These are phyloP conservation scores for Lutjanus campechanus DNA, from an alignment of 2,797 vertebrate genomes.

Conservation along the genomic window DNA sequence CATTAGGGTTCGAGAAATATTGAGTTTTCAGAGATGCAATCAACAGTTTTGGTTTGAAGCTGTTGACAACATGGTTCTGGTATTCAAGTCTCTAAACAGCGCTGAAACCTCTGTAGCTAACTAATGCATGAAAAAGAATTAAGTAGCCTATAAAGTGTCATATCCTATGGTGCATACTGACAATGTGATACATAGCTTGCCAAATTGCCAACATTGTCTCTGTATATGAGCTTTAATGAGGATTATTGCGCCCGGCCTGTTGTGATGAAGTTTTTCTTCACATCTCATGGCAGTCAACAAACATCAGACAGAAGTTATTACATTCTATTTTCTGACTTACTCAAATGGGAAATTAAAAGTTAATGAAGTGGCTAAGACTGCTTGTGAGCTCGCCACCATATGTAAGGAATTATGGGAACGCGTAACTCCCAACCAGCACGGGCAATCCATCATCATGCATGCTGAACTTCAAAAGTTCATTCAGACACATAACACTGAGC, in stretches of 20 bases:
- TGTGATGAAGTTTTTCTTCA: conserved; percentile 43
- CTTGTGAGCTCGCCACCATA: conserved; percentile 65
- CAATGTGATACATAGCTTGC: conserved; percentile 9
- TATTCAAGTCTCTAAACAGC: conserved; percentile 3
- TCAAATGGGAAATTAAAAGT: conserved; percentile 89
- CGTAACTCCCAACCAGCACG: conserved; percentile 43
- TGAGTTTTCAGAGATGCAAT: conserved; percentile 16
- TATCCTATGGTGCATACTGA: conserved; percentile 1
- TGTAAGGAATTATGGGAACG: conserved; percentile 65
- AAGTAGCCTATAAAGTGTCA: background rate
- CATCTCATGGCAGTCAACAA: conserved; percentile 70
- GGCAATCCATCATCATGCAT: conserved; percentile 74
- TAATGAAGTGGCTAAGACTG: conserved; percentile 84
- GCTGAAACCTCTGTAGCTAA: background rate
- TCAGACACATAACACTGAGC: conserved; percentile 31
- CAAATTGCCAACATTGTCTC: conserved; percentile 34
- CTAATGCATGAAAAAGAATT: background rate
- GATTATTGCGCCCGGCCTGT: conserved; percentile 50
- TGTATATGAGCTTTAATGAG: conserved; percentile 48
- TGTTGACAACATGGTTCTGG: conserved; percentile 6
- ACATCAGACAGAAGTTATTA: conserved; percentile 76
- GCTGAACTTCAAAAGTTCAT: conserved; percentile 53
- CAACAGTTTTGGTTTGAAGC: background rate
- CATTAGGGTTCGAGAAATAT: conserved; percentile 10
- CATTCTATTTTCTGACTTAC: conserved; percentile 83